Conservation (phyloP, 2,888 invertebrate genomes). For the Parthenolecanium corni region DNA sequence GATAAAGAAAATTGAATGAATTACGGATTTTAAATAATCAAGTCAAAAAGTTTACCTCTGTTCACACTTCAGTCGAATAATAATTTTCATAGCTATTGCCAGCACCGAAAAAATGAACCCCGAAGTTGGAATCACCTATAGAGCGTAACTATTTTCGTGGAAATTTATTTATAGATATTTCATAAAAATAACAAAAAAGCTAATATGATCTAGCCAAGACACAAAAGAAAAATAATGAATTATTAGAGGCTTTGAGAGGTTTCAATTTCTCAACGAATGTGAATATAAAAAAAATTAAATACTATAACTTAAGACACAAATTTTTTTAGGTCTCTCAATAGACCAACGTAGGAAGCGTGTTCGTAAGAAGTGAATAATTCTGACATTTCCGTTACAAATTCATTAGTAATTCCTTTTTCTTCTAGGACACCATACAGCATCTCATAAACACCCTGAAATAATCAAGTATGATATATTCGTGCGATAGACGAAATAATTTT, state of each 20-base stretch:
- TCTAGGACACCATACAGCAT: constrained; percentile 87
- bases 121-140: no score
- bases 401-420: constrained; percentile 88
- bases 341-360: constrained; percentile 77
- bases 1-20: no score
- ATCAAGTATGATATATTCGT: constrained; percentile 23
- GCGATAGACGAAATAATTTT: background rate
- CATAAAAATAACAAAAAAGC: no score
- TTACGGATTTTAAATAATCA: no score
- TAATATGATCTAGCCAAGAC: no score
- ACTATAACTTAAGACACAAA: constrained; percentile 41
- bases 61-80: no score
- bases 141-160: no score
- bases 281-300: background rate
- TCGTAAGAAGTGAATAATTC: constrained; percentile 86
- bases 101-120: no score
- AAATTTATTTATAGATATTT: no score
- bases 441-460: constrained; percentile 78
- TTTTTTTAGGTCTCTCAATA: constrained; percentile 75
- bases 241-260: background rate
- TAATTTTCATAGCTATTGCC: no score
- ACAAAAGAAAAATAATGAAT: no score
- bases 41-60: no score
- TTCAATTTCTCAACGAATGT: background rate
- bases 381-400: constrained; percentile 78